phyloP scores from a whole-genome alignment of 2,888 invertebrate species.

The Gryllus longicercus region DNA sequence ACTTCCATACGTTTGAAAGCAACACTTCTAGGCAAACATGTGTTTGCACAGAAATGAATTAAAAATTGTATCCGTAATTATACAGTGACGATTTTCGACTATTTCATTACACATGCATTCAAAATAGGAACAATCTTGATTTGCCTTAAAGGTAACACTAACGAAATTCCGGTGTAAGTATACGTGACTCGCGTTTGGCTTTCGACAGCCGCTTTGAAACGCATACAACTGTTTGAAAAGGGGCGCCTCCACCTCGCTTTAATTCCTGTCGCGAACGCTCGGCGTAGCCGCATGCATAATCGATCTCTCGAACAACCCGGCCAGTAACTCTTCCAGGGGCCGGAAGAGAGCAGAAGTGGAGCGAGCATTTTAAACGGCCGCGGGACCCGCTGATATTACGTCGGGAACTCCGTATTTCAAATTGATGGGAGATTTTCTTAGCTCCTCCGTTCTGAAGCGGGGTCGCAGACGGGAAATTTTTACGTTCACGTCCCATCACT shows the following conservation, averaged over 20 bases:
- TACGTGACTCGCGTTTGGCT: no score
- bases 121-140: no score
- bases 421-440: neutral
- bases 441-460: neutral
- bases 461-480: neutral
- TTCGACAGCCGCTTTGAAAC: no score
- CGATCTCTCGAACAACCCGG: neutral
- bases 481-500: neutral
- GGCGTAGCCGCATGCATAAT: conserved; percentile 2
- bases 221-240: no score
- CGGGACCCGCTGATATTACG: neutral
- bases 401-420: conserved; percentile 11
- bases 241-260: neutral
- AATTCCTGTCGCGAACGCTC: neutral
- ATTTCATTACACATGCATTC: no score
- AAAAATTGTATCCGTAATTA: no score
- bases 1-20: no score
- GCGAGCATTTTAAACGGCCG: conserved; percentile 8
- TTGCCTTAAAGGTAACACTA: no score
- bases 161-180: no score
- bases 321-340: neutral
- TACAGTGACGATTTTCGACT: no score
- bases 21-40: no score
- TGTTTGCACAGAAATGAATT: no score
- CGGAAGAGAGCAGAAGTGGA: neutral